Evolutionary conservation across 2,113 vertebrate genomes (phyloP), one percentile per base, ranked within the genome.

Genomic region (Castor canadensis): DNA sequence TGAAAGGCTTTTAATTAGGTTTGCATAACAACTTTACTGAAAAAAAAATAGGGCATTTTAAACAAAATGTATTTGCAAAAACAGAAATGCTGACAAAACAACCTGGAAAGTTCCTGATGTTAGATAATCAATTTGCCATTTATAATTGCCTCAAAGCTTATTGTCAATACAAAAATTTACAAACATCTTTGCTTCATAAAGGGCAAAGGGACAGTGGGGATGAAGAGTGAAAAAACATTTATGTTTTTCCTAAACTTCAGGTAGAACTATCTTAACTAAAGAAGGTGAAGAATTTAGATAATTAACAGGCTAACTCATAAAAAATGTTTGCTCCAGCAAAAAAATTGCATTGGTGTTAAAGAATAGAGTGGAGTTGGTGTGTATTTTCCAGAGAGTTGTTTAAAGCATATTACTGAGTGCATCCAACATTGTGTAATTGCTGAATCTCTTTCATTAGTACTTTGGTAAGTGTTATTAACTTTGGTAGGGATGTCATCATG

Each of bases 31-130:
- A 89, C 43, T 77, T 95, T 92, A 77, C 56, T 94, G 73, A 93
- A 66, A 30, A n/a, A 96, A 95, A 93, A 92, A 89, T n/a, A 67
- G n/a, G 69, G 26, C 72, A 71, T 93, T 95, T 89, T 95, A 84
- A 92, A 96, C 1, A 64, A 91, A 93, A 84, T 82, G 49, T 56
- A 43, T 87, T 91, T 93, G 66, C 8, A 81, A 95, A 96, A 72
- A 30, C 49, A 93, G 62, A 95, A 96, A 69, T 43, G 75, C 90
- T 97, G 92, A 95, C 81, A 85, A 79, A 95, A 72, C 54, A 71
- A 94, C 85, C 92, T 96, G 56, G 43, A 95, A 91, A 94, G 47
- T 87, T 87, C 76, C 16, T 82, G 28, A 67, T 81, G 73, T 47
- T 95, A 66, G 69, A 75, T 79, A 96, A 88, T 94, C 71, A 86